Conservation (phyloP, 1,140 invertebrate species). For the Drosophila pachea region DNA sequence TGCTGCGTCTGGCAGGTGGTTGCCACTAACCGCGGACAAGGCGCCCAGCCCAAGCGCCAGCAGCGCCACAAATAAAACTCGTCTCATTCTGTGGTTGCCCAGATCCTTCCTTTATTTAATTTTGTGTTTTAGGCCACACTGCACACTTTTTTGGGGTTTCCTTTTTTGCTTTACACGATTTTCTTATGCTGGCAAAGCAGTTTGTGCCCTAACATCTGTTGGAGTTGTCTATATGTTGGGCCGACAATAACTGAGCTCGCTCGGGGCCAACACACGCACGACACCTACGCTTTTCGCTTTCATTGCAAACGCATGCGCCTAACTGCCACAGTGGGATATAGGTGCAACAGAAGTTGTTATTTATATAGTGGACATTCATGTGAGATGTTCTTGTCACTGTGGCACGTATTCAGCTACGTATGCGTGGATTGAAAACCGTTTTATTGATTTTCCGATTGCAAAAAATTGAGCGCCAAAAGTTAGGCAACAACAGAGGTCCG, state of each 20-base stretch:
- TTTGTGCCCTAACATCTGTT: slow-evolving; percentile 65
- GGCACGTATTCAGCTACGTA: slow-evolving; percentile 30
- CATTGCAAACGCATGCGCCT: slow-evolving; percentile 64
- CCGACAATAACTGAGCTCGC: slow-evolving; percentile 69
- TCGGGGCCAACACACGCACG: slow-evolving; percentile 42
- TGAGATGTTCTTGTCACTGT: slow-evolving; percentile 30
- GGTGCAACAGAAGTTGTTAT: neutral
- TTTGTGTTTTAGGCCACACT: neutral
- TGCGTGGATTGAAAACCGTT: slow-evolving; percentile 35
- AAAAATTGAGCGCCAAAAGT: slow-evolving; percentile 29
- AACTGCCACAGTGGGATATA: slow-evolving; percentile 36
- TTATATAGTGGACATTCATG: neutral
- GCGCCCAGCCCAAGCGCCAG: slow-evolving; percentile 35
- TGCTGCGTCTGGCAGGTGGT: slow-evolving; percentile 64
- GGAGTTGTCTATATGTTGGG: slow-evolving; percentile 74
- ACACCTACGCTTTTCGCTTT: slow-evolving; percentile 71
- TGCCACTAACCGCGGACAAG: slow-evolving; percentile 36
- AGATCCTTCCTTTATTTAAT: slow-evolving; percentile 17
- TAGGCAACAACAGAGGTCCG: slow-evolving; percentile 3
- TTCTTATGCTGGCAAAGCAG: slow-evolving; percentile 13
- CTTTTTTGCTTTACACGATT: slow-evolving; percentile 40
- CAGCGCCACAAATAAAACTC: slow-evolving; percentile 30
- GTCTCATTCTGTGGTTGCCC: slow-evolving; percentile 37
- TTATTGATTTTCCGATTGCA: slow-evolving; percentile 63
- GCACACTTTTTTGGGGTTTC: slow-evolving; percentile 11